Conservation (phyloP, 1,140 invertebrate species). For the Muscidifurax raptorellus region DNA sequence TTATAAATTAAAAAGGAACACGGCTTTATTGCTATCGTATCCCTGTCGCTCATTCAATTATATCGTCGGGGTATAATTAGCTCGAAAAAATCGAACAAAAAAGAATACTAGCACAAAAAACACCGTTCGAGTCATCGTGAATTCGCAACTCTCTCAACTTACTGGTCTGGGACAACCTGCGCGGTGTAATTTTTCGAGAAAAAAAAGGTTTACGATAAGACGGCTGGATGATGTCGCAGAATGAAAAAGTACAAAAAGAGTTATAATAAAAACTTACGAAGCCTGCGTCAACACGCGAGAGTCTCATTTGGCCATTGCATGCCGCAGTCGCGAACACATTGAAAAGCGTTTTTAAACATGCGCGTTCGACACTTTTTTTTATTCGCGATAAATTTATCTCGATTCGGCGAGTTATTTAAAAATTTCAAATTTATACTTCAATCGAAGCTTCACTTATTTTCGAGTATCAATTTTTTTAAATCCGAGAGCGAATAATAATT, state of each 20-base stretch:
- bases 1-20: too few species aligned
- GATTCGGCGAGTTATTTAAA: too few species aligned
- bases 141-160: background rate
- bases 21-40: too few species aligned
- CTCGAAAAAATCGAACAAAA: background rate
- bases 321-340: background rate
- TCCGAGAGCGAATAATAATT: too few species aligned
- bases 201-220: background rate
- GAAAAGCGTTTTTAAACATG: background rate
- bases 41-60: too few species aligned
- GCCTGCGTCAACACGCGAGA: background rate
- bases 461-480: too few species aligned
- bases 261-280: conserved; percentile 1
- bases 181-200: background rate
- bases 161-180: background rate
- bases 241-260: background rate
- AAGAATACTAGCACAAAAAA: background rate
- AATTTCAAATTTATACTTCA: too few species aligned
- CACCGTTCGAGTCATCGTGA: background rate
- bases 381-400: background rate
- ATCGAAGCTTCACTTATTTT: too few species aligned
- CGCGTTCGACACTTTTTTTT: background rate
- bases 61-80: too few species aligned
- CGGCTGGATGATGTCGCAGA: too few species aligned
- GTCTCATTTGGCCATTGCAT: background rate